Evolutionary conservation across 2,797 vertebrate species (phyloP).

Genomic region (Gallinago nigripennis): DNA sequence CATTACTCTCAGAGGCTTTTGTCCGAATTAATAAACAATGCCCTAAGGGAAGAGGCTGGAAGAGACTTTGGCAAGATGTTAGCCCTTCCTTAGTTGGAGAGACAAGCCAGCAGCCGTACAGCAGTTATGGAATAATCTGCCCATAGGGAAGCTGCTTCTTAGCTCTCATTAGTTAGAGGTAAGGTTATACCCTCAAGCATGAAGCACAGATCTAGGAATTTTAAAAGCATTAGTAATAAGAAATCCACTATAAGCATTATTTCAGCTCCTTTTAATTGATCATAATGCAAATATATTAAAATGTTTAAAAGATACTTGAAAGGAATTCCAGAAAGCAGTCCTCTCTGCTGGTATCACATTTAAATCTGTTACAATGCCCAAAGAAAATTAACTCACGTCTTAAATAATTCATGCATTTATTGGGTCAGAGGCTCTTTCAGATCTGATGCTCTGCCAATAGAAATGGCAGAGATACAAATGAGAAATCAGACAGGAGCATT

Average conservation of each 20-base stretch:
- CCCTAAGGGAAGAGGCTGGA: conserved; percentile 27
- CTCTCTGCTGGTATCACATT: not conserved
- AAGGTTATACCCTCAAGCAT: conserved; percentile 37
- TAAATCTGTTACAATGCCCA: not conserved
- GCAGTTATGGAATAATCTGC: conserved; percentile 47
- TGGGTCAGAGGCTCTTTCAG: conserved; percentile 41
- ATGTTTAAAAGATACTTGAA: conserved; percentile 19
- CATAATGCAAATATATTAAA: conserved; percentile 39
- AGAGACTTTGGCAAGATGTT: conserved; percentile 47
- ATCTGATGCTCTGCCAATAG: conserved; percentile 34
- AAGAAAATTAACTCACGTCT: conserved; percentile 24
- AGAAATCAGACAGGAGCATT: conserved; percentile 21
- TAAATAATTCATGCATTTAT: conserved; percentile 54
- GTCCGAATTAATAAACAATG: conserved; percentile 54
- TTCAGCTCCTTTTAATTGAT: conserved; percentile 45
- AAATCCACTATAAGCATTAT: conserved; percentile 58
- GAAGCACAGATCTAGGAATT: conserved; percentile 41
- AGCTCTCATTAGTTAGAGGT: conserved; percentile 49
- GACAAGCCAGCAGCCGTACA: conserved; percentile 19
- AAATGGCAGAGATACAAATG: conserved; percentile 47
- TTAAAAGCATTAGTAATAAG: conserved; percentile 46
- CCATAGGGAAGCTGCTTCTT: conserved; percentile 33
- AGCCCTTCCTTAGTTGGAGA: conserved; percentile 8
- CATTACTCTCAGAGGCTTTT: conserved; percentile 8
- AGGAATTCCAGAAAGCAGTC: conserved; percentile 18